These are phyloP conservation scores for Ornithoptera alexandrae DNA, from an alignment of 2,888 invertebrate species.

Conservation along the genomic window DNA sequence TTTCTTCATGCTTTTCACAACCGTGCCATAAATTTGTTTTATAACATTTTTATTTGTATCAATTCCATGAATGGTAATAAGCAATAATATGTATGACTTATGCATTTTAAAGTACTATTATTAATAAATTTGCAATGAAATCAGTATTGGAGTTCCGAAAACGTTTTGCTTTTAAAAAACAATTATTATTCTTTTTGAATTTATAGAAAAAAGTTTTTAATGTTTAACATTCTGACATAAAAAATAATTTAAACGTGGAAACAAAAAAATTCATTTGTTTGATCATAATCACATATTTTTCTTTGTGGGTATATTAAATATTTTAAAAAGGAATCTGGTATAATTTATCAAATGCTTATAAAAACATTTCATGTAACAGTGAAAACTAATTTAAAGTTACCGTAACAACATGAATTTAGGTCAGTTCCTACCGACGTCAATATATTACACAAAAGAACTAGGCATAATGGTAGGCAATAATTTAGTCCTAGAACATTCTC, in stretches of 20 bases:
- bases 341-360: not conserved
- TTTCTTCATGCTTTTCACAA: not conserved
- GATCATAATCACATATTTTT: not conserved
- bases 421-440: not conserved
- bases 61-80: not conserved
- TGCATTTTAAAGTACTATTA: not conserved
- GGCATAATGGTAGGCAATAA: not conserved
- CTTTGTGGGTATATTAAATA: not conserved
- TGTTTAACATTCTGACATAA: too few relatives aligned
- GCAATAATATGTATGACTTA: not conserved
- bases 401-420: slow-evolving; percentile 8
- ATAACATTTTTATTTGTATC: not conserved
- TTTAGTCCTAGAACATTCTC: not conserved
- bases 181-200: not conserved
- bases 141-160: not conserved
- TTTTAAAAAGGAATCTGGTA: not conserved
- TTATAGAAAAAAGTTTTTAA: not conserved
- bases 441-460: not conserved
- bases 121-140: not conserved
- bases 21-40: not conserved
- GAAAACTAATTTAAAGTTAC: slow-evolving; percentile 9
- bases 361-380: not conserved
- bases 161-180: not conserved
- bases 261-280: not conserved
- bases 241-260: too few relatives aligned